Conservation (phyloP, 1,140 invertebrate species). For the Argopecten irradians region DNA sequence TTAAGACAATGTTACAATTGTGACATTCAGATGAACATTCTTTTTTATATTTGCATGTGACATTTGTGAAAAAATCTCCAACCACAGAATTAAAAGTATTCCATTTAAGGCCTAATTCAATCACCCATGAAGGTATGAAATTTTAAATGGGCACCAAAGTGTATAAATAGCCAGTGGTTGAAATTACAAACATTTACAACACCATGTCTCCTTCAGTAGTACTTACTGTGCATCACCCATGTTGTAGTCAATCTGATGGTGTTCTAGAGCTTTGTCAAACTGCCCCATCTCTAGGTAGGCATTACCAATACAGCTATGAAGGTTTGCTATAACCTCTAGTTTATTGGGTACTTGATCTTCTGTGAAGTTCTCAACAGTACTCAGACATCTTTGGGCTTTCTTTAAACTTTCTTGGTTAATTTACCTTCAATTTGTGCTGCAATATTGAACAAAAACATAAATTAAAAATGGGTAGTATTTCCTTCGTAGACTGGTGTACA, state of each 20-base stretch:
- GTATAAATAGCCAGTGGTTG: too few species aligned
- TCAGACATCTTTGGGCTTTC: conserved; percentile 69
- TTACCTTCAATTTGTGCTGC: conserved; percentile 70
- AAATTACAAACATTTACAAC: too few species aligned
- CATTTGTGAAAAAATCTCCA: too few species aligned
- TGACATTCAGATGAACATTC: too few species aligned
- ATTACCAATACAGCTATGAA: conserved; percentile 76
- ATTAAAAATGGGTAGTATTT: not conserved
- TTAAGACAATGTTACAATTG: too few species aligned
- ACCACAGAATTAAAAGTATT: too few species aligned
- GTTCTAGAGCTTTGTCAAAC: conserved; percentile 71
- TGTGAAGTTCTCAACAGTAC: conserved; percentile 65
- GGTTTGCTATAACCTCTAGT: conserved; percentile 70
- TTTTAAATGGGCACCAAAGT: too few species aligned
- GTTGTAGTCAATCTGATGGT: conserved; percentile 70
- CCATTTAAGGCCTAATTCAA: too few species aligned
- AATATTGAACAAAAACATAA: not conserved
- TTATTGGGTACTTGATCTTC: conserved; percentile 71
- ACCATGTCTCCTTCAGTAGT: too few species aligned
- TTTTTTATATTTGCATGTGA: too few species aligned
- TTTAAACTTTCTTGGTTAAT: conserved; percentile 66
- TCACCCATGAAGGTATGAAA: too few species aligned
- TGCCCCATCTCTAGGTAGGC: conserved; percentile 74
- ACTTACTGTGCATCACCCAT: conserved; percentile 72
- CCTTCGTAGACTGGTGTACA: not conserved